Evolutionary conservation across 2,113 vertebrate species (phyloP), one percentile per base, ranked within the genome.

Genomic region (Campylomormyrus tamandua): DNA sequence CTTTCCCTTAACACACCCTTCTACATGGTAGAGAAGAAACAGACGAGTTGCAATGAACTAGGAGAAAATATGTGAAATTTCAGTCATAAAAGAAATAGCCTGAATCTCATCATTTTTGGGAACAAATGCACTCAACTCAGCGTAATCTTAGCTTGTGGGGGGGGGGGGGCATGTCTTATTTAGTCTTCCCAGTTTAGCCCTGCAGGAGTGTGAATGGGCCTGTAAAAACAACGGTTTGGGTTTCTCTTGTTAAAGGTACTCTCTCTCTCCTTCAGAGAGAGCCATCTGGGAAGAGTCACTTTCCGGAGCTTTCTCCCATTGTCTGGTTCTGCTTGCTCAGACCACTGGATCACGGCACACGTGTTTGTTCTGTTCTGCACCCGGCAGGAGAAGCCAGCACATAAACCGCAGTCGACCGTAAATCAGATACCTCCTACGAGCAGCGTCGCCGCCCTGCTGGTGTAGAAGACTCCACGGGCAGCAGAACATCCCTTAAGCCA

Each of bases 211-310:
- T 90, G 46, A 83, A 85, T 58, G 74, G 89, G 92, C 90, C 87
- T 92, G 92, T 91, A 91, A 93, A 93, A 93, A 93, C 88, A 92
- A 31, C 39, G 90, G 45, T 39, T 89, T 46, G 10, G 56, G 88
- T 87, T 87, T 56, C 45, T 48, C 15, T 87, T 83, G 83, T 19
- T 48, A 5, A 77, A 31, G 49, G 48, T 70, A 13, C 62, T 66
- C 62, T 27, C n/a, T 27, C 62, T 27, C 10, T 27, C 56, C 50
- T 45, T 66, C n/a, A 89, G 84, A 87, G 48, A 87, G 42, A 89
- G 52, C 56, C 27, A 35, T 91, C n/a, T 13, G 19, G n/a, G 45
- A 10, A 50, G 46, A 50, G 11, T n/a, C 19, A 46, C 45, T 50
- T 89, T 87, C 83, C 50, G 1, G 83, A 83, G 42, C 48, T 87